Percentiles rank a stretch among this genome's conserved stretches.
These are phyloP conservation scores for Rotaria socialis DNA, from an alignment of 2,888 invertebrate genomes.

Conservation along the genomic window DNA sequence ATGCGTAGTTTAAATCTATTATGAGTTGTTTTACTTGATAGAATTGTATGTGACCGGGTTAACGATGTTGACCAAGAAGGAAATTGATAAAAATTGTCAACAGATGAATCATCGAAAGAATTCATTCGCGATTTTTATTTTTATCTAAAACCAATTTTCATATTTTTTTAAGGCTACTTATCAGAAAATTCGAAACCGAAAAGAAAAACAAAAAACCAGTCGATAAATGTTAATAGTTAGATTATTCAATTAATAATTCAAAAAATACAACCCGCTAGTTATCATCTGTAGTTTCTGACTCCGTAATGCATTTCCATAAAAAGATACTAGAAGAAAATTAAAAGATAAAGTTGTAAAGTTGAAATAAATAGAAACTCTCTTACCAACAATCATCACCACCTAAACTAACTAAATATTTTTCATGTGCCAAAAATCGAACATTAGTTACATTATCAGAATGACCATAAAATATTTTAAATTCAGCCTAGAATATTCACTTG, in stretches of 20 bases:
- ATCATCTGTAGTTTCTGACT: background rate
- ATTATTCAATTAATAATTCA: background rate
- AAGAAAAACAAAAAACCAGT: no score
- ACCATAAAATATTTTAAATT: constrained; percentile 56
- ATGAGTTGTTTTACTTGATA: background rate
- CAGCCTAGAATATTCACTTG: constrained; percentile 50
- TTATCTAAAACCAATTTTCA: background rate
- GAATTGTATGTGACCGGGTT: background rate
- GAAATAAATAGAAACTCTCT: background rate
- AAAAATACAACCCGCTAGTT: background rate
- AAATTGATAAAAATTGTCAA: background rate
- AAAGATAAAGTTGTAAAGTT: background rate
- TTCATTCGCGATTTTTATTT: background rate
- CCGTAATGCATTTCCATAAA: background rate
- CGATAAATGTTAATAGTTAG: background rate
- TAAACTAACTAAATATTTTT: constrained; percentile 56
- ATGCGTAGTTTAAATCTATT: background rate
- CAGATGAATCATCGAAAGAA: background rate
- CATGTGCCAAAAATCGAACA: constrained; percentile 58
- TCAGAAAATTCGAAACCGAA: background rate
- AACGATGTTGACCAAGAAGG: background rate
- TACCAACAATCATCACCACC: constrained; percentile 57
- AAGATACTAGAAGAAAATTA: background rate
- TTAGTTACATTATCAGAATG: constrained; percentile 61
- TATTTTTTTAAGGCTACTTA: background rate